Evolutionary conservation across 92 coral and sea anemone species (phyloP), one percentile per base, ranked within the genome.

Genomic region (Blastomussa wellsi): DNA sequence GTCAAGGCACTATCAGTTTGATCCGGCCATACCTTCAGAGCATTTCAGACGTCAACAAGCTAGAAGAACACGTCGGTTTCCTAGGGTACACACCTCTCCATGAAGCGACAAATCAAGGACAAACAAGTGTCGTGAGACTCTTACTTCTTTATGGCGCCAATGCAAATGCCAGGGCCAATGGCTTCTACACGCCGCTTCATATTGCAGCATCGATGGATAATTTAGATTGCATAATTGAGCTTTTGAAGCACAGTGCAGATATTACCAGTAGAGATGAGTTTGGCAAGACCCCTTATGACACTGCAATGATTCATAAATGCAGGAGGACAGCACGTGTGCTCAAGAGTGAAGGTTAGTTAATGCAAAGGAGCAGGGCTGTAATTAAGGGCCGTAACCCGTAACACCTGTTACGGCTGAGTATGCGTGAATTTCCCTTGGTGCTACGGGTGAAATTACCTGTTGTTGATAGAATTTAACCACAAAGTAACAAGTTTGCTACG

Each of bases 181-280:
- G 99, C 47, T 89, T 77, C 67, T 96, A 96, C 38, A 96, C 99
- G 19, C 98, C 96, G 5, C 84, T 96, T 26, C 99, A 96, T 52
- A 92, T 96, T 89, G 98, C 99, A 19, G 99, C 98, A 5, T 94
- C 97, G 22, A 91, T 92, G 95, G 95, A 94, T 49, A 90, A 91
- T 80, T 84, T 79, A 39, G 93, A 89, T 9, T 96, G 99, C 72
- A 95, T 96, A 35, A 84, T 82, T 79, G 95, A 94, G 42, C 88
- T 96, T 64, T 79, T 96, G 48, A 92, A 88, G 59, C 90, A 92
- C 53, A 85, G 90, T 60, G 99, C 98, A 19, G 92, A 96, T 31
- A 93, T 96, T 35, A 75, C 72, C 13, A 84, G 92, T 76, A 80
- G 80, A 74, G 99, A 96, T 88, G 98, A 93, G 79, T 95, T 94